Conservation (phyloP, 2,797 vertebrate species). For the Australoheros facetus region DNA sequence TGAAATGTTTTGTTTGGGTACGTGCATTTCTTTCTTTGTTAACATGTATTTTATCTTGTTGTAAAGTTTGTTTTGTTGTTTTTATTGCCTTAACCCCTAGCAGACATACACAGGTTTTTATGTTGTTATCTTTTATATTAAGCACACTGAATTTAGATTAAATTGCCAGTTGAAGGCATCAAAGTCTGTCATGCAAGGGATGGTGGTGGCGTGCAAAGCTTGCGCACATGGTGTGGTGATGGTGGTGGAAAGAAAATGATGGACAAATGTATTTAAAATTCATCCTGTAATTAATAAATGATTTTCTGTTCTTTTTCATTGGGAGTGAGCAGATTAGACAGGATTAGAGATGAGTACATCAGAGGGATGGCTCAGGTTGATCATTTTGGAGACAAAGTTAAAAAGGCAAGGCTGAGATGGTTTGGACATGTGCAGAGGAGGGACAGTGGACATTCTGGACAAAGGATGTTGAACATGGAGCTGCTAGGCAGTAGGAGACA, state of each 20-base stretch:
- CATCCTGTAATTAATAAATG: neutral
- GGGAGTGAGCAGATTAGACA: neutral
- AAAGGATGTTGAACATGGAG: neutral
- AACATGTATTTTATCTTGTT: neutral
- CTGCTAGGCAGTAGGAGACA: neutral
- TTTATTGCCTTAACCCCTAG: neutral
- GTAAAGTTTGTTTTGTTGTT: neutral
- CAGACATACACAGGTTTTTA: neutral
- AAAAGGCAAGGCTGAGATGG: too few relatives aligned
- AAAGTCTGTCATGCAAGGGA: neutral
- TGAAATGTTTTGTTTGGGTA: conserved; percentile 36
- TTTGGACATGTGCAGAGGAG: neutral
- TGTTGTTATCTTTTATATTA: neutral
- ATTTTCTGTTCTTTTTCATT: neutral
- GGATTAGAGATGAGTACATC: neutral
- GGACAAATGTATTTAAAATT: neutral
- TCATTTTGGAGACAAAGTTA: neutral
- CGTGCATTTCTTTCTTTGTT: neutral
- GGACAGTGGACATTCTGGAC: neutral
- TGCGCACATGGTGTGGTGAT: too few relatives aligned
- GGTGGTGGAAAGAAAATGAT: neutral
- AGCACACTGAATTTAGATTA: neutral
- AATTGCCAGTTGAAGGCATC: conserved; percentile 11
- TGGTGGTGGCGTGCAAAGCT: neutral
- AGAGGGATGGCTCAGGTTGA: neutral